These are phyloP conservation scores for Helobdella robusta DNA, from an alignment of 2,888 invertebrate species.

Conservation along the genomic window DNA sequence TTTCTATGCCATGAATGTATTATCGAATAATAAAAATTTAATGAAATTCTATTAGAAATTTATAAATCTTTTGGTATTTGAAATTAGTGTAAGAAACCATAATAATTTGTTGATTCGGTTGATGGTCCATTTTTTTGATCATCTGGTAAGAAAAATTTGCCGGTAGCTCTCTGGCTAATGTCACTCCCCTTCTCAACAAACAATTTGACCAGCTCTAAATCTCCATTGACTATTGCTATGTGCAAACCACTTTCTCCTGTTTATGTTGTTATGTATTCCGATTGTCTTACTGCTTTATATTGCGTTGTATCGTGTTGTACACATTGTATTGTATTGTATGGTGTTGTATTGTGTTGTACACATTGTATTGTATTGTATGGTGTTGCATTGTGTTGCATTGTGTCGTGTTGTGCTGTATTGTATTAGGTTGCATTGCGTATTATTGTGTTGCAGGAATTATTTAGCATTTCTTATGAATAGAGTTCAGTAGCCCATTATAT, in stretches of 20 bases:
- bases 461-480: too few relatives aligned
- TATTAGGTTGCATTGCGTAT: too few relatives aligned
- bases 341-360: too few relatives aligned
- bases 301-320: too few relatives aligned
- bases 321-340: slow-evolving; percentile 1
- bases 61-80: background rate
- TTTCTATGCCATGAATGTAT: background rate
- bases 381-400: background rate
- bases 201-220: slow-evolving; percentile 85
- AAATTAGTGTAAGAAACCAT: background rate
- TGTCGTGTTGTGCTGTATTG: background rate
- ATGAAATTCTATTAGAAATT: background rate
- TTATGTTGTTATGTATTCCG: too few relatives aligned
- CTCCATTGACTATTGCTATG: slow-evolving; percentile 88
- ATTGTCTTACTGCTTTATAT: background rate
- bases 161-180: slow-evolving; percentile 83
- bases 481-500: too few relatives aligned
- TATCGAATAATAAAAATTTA: background rate
- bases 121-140: slow-evolving; percentile 65
- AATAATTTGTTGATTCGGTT: slow-evolving; percentile 13
- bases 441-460: too few relatives aligned
- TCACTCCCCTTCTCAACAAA: slow-evolving; percentile 83
- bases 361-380: too few relatives aligned
- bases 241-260: slow-evolving; percentile 83
- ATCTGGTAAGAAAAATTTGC: slow-evolving; percentile 85